These are phyloP conservation scores for Gibbula magus DNA, from an alignment of 2,888 invertebrate genomes.

Conservation along the genomic window DNA sequence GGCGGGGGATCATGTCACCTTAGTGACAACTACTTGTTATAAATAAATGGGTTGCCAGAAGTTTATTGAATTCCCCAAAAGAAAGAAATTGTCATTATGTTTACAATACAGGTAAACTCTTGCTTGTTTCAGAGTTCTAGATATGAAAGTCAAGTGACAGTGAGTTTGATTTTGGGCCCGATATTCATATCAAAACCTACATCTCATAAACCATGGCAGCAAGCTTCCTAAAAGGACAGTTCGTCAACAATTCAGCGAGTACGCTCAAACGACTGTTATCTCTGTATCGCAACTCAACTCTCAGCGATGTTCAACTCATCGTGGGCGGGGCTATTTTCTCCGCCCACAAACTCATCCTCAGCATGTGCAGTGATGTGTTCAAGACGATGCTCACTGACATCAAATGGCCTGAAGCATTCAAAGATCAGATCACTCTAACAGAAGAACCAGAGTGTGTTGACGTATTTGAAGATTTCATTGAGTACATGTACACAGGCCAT, in stretches of 20 bases:
- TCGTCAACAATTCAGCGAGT: slow-evolving; percentile 44
- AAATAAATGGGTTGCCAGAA: no score
- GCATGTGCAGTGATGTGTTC: slow-evolving; percentile 95
- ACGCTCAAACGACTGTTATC: slow-evolving; percentile 46
- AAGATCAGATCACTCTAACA: slow-evolving; percentile 87
- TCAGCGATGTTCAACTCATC: slow-evolving; percentile 91
- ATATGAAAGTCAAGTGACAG: no score
- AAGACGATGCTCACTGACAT: slow-evolving; percentile 96
- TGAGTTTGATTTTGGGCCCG: no score
- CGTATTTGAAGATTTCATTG: slow-evolving; percentile 91
- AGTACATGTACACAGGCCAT: slow-evolving; percentile 93
- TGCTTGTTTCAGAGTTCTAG: no score
- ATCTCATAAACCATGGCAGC: not conserved
- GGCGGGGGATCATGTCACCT: no score
- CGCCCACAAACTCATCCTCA: slow-evolving; percentile 92
- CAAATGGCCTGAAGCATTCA: slow-evolving; percentile 93
- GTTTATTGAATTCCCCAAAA: no score
- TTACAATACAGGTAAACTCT: no score
- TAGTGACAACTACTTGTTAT: no score
- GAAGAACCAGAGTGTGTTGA: slow-evolving; percentile 89
- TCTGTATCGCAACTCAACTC: slow-evolving; percentile 76
- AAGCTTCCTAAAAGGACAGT: slow-evolving; percentile 31
- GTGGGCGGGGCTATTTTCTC: slow-evolving; percentile 89
- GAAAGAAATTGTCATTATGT: no score
- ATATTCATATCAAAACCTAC: no score